Evolutionary conservation across 2,888 invertebrate species (phyloP).

Genomic region (Tribolium freemani): DNA sequence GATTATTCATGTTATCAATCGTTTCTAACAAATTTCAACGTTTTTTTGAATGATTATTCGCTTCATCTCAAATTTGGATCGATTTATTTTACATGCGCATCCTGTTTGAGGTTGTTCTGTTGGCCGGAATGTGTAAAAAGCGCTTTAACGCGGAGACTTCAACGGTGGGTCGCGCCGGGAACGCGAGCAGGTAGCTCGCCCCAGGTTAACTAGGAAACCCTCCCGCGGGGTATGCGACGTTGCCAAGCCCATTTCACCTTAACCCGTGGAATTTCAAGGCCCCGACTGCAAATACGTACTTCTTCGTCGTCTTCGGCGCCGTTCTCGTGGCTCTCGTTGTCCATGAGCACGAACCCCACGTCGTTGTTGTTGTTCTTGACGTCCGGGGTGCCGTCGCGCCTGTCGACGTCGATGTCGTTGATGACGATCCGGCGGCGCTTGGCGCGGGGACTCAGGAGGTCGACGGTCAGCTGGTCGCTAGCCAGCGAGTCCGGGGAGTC

Average conservation of each 20-base stretch:
- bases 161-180: conserved; percentile 57
- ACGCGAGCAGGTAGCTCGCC: conserved; percentile 60
- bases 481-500: conserved; percentile 67
- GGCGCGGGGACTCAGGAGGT: conserved; percentile 62
- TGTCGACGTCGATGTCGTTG: conserved; percentile 53
- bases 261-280: conserved; percentile 33
- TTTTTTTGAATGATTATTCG: too few relatives aligned
- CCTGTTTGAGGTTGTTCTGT: background rate
- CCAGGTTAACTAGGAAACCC: conserved; percentile 67
- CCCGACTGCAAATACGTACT: background rate
- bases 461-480: conserved; percentile 66
- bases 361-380: conserved; percentile 66
- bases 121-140: conserved; percentile 4
- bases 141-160: conserved; percentile 48
- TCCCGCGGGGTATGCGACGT: conserved; percentile 63
- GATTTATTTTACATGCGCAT: too few relatives aligned
- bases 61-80: too few relatives aligned
- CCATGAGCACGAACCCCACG: conserved; percentile 69
- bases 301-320: conserved; percentile 63
- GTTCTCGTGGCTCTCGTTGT: conserved; percentile 63
- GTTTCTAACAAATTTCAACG: too few relatives aligned
- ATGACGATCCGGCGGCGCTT: conserved; percentile 61
- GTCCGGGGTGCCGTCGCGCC: conserved; percentile 57
- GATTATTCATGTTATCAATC: background rate
- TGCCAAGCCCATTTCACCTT: conserved; percentile 42